Evolutionary conservation across 2,113 vertebrate species (phyloP).

Genomic region (Oreamnos americanus): DNA sequence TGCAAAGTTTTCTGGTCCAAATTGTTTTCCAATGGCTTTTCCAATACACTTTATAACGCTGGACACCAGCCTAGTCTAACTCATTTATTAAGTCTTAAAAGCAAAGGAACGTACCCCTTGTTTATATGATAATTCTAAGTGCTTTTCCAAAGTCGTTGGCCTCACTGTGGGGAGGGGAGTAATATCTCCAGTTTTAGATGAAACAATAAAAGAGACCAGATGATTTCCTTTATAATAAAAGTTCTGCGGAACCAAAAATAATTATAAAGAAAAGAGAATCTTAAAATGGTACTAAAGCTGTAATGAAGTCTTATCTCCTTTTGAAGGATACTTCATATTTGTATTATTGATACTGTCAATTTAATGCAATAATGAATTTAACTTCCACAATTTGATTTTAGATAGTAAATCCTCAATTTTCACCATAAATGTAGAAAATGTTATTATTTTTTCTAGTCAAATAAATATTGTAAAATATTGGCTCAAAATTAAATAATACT

Average conservation of each 20-base stretch:
- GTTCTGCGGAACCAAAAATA: not conserved
- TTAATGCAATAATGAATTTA: not conserved
- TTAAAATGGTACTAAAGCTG: not conserved
- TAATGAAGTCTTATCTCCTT: not conserved
- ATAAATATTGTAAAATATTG: not conserved
- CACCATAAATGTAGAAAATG: not conserved
- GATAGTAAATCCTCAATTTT: not conserved
- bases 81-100: not conserved
- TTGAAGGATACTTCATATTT: not conserved
- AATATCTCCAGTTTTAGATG: not conserved
- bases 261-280: not conserved
- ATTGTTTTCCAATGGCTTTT: not conserved
- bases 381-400: not conserved
- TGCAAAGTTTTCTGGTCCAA: not conserved
- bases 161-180: not conserved
- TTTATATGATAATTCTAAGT: not conserved
- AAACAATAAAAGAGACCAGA: not conserved
- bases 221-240: not conserved
- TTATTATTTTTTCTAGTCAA: not conserved
- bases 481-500: not conserved
- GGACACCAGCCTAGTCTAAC: not conserved
- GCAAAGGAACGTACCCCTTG: not conserved
- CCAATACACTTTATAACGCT: not conserved
- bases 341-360: not conserved
- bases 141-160: not conserved